Conservation (phyloP, 2,113 vertebrate genomes). For the Hippocampus zosterae region DNA sequence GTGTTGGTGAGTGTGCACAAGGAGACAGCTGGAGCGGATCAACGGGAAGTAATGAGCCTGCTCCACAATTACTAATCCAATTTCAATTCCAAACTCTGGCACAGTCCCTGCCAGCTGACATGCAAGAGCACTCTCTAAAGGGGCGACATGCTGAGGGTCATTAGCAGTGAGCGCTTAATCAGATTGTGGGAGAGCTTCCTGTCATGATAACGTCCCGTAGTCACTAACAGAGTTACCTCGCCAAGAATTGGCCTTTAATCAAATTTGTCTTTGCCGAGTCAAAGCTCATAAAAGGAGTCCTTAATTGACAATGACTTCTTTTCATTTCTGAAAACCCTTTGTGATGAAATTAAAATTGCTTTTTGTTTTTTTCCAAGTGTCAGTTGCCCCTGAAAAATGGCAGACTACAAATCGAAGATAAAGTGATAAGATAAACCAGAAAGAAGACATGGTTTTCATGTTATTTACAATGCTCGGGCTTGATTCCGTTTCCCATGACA, state of each 20-base stretch:
- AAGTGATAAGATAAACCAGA: constrained; percentile 1
- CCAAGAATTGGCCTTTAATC: constrained; percentile 38
- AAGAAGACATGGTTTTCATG: constrained; percentile 2
- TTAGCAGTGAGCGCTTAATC: constrained; percentile 37
- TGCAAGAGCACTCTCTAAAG: constrained; percentile 22
- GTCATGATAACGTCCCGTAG: constrained; percentile 28
- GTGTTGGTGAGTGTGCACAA: constrained; percentile 2
- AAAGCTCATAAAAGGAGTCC: constrained; percentile 9
- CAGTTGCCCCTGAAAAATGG: constrained; percentile 19
- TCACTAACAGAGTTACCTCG: constrained; percentile 38
- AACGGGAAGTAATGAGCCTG: constrained; percentile 49
- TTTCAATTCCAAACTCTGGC: constrained; percentile 17
- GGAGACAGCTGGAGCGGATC: constrained; percentile 22
- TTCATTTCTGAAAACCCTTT: neutral
- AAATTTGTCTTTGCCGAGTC: constrained; percentile 28
- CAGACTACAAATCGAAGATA: neutral
- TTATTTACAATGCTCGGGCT: neutral
- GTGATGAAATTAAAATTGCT: constrained; percentile 11
- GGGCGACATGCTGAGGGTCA: constrained; percentile 19
- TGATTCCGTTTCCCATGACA: constrained; percentile 14
- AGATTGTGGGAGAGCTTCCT: constrained; percentile 38
- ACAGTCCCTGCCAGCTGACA: constrained; percentile 6
- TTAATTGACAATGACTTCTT: neutral
- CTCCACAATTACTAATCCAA: constrained; percentile 32
- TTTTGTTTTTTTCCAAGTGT: neutral